phyloP scores from a whole-genome alignment of 2,797 vertebrate genomes.

The Limnodromus scolopaceus region DNA sequence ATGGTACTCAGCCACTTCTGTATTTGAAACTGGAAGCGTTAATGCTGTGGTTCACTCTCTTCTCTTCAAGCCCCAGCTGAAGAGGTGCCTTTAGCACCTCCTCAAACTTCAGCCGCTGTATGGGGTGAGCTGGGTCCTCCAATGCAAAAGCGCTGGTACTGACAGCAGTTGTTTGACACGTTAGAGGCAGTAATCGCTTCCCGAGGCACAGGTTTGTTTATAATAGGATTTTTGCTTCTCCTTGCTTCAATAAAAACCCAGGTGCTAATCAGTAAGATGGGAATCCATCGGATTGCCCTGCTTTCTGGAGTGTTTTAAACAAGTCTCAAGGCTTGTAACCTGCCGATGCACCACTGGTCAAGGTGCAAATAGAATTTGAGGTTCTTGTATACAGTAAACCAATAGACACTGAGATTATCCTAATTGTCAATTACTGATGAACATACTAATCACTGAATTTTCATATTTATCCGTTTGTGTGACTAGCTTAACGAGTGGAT shows the following conservation, averaged over 20 bases:
- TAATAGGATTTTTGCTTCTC: neutral
- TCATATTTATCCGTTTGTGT: neutral
- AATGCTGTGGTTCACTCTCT: neutral
- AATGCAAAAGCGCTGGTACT: neutral
- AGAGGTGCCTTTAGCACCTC: neutral
- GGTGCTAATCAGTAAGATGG: neutral
- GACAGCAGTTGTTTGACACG: neutral
- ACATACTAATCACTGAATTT: neutral
- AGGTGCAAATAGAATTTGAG: neutral
- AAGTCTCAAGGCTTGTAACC: neutral
- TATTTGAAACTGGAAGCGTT: neutral
- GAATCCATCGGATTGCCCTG: neutral
- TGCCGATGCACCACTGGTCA: neutral
- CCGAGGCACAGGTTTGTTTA: neutral
- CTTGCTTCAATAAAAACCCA: neutral
- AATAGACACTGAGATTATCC: neutral
- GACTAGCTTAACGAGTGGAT: neutral
- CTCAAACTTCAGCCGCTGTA: rapidly evolving
- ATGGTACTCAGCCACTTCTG: rapidly evolving
- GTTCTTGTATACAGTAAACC: neutral
- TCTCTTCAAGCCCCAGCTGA: neutral
- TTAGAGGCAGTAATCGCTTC: neutral
- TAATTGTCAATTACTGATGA: neutral
- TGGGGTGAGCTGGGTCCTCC: neutral
- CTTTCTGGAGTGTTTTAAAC: neutral